Conservation (phyloP, 2,888 invertebrate species). For the Maniola hyperantus region DNA sequence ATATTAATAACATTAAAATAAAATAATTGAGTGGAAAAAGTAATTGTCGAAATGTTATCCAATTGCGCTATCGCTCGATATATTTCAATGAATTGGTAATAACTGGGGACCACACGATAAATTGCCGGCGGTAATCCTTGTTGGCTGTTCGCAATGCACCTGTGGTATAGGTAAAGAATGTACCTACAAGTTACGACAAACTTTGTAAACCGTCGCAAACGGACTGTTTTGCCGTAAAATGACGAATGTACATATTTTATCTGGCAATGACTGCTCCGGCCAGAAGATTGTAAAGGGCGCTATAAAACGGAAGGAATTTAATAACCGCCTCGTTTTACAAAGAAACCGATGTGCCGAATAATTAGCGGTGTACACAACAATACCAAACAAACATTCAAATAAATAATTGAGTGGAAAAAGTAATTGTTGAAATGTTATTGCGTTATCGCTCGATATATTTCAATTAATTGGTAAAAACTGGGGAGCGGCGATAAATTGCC, state of each 20-base stretch:
- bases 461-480: slow-evolving; percentile 42
- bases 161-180: slow-evolving; percentile 26
- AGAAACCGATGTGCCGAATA: too few species aligned
- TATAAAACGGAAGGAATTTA: too few species aligned
- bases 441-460: slow-evolving; percentile 42
- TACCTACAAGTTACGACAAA: background rate
- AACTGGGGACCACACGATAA: slow-evolving; percentile 38
- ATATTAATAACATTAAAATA: slow-evolving; percentile 20
- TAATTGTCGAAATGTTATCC: slow-evolving; percentile 41
- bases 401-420: slow-evolving; percentile 37
- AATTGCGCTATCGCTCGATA: slow-evolving; percentile 41
- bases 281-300: too few species aligned
- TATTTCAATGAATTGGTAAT: slow-evolving; percentile 43
- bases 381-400: background rate
- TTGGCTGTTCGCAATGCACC: slow-evolving; percentile 32
- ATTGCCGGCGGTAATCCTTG: slow-evolving; percentile 36
- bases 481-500: slow-evolving; percentile 37
- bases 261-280: too few species aligned
- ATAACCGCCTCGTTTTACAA: too few species aligned
- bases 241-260: background rate
- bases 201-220: background rate
- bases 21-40: slow-evolving; percentile 38
- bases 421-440: slow-evolving; percentile 41
- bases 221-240: slow-evolving; percentile 8
- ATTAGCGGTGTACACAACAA: too few species aligned